Evolutionary conservation across 2,113 vertebrate species (phyloP).

Genomic region (Callopanchax toddi): DNA sequence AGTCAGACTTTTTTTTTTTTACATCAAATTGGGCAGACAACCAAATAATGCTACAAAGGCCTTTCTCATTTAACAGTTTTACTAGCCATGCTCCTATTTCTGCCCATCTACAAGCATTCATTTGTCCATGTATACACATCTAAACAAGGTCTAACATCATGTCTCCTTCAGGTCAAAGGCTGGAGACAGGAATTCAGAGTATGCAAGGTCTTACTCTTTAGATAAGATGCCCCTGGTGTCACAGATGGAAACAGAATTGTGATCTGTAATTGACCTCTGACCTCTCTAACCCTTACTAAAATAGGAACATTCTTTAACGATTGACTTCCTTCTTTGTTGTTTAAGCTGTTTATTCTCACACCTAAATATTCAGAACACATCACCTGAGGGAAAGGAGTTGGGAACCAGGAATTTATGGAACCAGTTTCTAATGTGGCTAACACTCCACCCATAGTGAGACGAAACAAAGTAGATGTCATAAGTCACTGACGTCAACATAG

Average conservation of each 20-base stretch:
- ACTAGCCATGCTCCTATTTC: not conserved
- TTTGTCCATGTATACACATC: not conserved
- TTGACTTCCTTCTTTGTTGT: not conserved
- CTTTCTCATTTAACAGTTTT: not conserved
- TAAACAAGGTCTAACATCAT: not conserved
- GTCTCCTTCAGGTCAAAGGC: not conserved
- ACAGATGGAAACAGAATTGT: not conserved
- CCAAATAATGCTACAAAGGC: not conserved
- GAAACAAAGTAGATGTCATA: too few species aligned
- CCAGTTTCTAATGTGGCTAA: not conserved
- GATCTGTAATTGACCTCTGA: not conserved
- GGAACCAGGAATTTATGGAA: not conserved
- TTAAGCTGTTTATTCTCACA: not conserved
- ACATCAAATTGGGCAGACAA: not conserved
- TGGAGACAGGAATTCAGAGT: not conserved
- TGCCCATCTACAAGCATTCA: not conserved
- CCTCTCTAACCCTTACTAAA: not conserved
- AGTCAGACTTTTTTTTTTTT: not conserved
- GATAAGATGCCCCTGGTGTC: not conserved
- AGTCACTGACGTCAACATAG: too few species aligned
- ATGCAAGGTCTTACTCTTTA: not conserved
- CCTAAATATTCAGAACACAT: not conserved
- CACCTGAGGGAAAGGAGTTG: not conserved
- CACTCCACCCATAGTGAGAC: too few species aligned
- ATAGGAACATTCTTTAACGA: not conserved